Base-by-base conservation (phyloP, 1,140 invertebrate species). In the Conopomorpha cramerella region DNA sequence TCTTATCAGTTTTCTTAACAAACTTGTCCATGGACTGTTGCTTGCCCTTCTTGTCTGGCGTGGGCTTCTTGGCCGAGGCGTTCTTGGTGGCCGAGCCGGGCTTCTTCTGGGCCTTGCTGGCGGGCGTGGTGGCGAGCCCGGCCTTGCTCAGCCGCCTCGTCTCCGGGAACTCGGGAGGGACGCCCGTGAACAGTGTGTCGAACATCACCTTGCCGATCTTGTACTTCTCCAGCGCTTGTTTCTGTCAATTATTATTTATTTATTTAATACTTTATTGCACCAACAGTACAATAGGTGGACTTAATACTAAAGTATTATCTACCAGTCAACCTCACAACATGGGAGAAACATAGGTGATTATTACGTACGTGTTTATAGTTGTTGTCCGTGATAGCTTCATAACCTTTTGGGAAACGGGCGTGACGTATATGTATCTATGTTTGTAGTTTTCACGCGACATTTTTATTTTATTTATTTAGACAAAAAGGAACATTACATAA, bases 181-280 rank as follows among this genome's bases (percentile, higher is more conserved):
- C 81, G 0, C 93, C 93, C 36, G 85, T 84, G 77, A 95, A 96
- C 55, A 96, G 87, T 34, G 90, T 84, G 34, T 86, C 83, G 68
- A 92, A 95, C 45, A 82, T 84, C 1, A 87, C 81, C 59, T 84
- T 84, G 17, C 71, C 59, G 36, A 95, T 81, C 23, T 85, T 84
- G 62, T 89, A 90, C 51, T 87, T 87, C 34, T 85, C 81, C 26
- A 86, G 58, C 30, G 85, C 81, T 44, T 76, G 71, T 45, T 86
- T 82, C 84, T 89, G 61, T 17, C 77, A 70, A 38, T 23, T 23
- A 6, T 23, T 4, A 10, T 23, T 23, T 23, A 6, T 23, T 4
- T 23, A n/a, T n/a, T n/a, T n/a, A n/a, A n/a, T n/a, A n/a, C n/a
- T n/a, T n/a, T n/a, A n/a, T n/a, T n/a, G n/a, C n/a, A n/a, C n/a